These are phyloP conservation scores for Helicolenus hilgendorfi DNA, from an alignment of 2,797 vertebrate genomes.

Conservation along the genomic window DNA sequence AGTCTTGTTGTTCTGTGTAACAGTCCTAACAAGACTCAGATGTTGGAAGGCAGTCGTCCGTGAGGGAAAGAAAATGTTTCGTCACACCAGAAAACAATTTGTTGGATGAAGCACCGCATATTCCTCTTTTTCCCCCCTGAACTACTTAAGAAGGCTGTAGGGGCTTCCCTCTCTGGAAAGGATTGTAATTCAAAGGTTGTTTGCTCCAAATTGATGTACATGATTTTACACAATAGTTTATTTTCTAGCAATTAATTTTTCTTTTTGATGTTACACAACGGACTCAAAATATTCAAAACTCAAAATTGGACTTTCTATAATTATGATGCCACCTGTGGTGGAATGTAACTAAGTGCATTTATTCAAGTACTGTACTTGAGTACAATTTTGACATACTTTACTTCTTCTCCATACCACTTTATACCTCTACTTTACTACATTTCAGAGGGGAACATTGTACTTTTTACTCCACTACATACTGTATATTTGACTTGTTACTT, in stretches of 20 bases:
- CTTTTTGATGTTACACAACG: neutral
- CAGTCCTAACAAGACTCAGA: constrained; percentile 82
- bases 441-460: neutral
- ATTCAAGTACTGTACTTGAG: too few relatives aligned
- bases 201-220: constrained; percentile 10
- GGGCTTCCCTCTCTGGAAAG: constrained; percentile 53
- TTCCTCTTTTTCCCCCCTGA: constrained; percentile 34
- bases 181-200: constrained; percentile 30
- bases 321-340: neutral
- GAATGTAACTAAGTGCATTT: too few relatives aligned
- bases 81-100: constrained; percentile 87
- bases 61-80: constrained; percentile 72
- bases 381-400: too few relatives aligned
- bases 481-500: neutral
- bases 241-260: neutral
- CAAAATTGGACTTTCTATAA: neutral
- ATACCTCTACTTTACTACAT: neutral
- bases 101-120: constrained; percentile 73
- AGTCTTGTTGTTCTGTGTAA: constrained; percentile 71
- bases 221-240: neutral
- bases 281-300: neutral
- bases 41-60: constrained; percentile 75
- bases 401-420: too few relatives aligned
- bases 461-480: neutral
- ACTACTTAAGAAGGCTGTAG: constrained; percentile 47